A percentile compares a stretch with the other conserved stretches of the same genome.
These are phyloP conservation scores for Aix galericulata DNA, from an alignment of 2,113 vertebrate species.

Conservation along the genomic window DNA sequence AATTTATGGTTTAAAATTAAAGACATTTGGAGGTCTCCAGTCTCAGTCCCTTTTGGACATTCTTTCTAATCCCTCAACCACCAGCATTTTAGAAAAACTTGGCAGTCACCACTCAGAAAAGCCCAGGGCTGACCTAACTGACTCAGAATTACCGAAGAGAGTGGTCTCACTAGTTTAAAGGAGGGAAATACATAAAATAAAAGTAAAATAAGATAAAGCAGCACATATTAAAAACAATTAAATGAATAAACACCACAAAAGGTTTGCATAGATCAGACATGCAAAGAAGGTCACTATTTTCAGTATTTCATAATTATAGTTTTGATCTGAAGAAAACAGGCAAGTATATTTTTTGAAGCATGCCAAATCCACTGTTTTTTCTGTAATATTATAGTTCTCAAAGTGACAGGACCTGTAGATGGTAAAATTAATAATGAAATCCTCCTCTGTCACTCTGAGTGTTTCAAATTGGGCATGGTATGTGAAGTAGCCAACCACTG, in stretches of 20 bases:
- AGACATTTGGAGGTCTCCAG: slow-evolving; percentile 14
- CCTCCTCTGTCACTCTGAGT: not conserved
- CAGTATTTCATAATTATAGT: not conserved
- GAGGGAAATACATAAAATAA: no score
- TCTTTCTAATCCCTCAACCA: slow-evolving; percentile 13
- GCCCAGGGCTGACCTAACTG: not conserved
- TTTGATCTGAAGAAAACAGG: not conserved
- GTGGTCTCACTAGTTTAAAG: not conserved
- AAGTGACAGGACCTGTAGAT: not conserved
- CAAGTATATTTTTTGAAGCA: not conserved
- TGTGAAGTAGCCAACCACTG: not conserved
- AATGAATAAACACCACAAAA: not conserved
- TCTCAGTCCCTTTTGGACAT: not conserved
- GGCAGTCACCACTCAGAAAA: not conserved
- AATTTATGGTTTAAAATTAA: slow-evolving; percentile 48
- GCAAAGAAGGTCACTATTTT: not conserved
- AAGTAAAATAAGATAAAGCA: not conserved
- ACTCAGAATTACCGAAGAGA: not conserved
- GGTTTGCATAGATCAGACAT: not conserved
- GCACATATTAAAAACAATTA: not conserved
- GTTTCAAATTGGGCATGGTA: not conserved
- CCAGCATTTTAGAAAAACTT: slow-evolving; percentile 5
- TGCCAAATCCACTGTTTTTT: not conserved
- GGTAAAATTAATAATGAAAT: not conserved
- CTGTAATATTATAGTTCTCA: not conserved